Percentiles rank a stretch among this genome's conserved stretches.
Evolutionary conservation across 2,888 invertebrate genomes (phyloP).

Genomic region (Apamea monoglypha): DNA sequence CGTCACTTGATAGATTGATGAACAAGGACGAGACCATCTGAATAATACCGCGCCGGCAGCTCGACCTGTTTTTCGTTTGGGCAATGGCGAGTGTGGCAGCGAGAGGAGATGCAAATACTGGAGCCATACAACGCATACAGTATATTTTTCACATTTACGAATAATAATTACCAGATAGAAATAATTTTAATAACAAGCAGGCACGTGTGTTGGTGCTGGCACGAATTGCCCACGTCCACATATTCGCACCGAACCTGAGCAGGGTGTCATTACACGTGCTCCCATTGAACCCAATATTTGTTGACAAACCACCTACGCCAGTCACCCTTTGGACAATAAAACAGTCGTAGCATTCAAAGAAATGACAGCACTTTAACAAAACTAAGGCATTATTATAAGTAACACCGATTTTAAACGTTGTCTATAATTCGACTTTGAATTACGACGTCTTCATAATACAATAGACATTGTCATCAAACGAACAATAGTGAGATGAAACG

Average conservation of each 20-base stretch:
- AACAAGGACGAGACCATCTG: not conserved
- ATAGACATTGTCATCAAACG: slow-evolving; percentile 1
- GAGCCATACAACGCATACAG: not conserved
- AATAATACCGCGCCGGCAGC: not conserved
- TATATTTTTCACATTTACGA: too few species aligned
- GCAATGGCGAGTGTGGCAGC: not conserved
- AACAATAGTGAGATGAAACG: slow-evolving; percentile 1
- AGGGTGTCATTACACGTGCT: slow-evolving; percentile 1
- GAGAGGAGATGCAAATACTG: slow-evolving; percentile 6
- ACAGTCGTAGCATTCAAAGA: slow-evolving; percentile 8
- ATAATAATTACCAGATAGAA: not conserved
- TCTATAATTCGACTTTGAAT: too few species aligned
- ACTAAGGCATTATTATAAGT: slow-evolving; percentile 1
- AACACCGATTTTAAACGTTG: not conserved
- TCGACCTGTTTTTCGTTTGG: slow-evolving; percentile 1
- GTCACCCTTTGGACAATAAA: not conserved
- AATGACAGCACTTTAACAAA: slow-evolving; percentile 1
- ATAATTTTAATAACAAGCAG: not conserved
- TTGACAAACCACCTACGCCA: slow-evolving; percentile 6
- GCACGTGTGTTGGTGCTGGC: not conserved
- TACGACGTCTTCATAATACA: not conserved
- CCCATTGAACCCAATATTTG: slow-evolving; percentile 16
- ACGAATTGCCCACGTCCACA: not conserved
- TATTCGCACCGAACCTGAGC: not conserved
- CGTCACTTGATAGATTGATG: not conserved